These are phyloP conservation scores for Callyntrura guangdongensis DNA, from an alignment of 2,888 invertebrate species.

Conservation along the genomic window DNA sequence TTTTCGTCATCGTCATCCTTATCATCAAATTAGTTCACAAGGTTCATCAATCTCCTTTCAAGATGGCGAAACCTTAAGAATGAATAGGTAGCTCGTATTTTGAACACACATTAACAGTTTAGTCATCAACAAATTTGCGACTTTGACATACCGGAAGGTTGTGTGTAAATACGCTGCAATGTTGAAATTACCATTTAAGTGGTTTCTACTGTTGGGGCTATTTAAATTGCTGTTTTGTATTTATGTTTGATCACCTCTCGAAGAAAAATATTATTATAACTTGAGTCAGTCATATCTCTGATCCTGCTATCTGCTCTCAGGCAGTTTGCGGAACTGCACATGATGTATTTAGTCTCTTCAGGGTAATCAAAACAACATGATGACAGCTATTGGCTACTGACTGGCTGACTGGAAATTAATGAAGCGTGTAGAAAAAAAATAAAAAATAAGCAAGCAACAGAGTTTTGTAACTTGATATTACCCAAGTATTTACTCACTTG, in stretches of 20 bases:
- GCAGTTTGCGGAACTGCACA: not conserved
- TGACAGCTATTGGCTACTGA: conserved; percentile 13
- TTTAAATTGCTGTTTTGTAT: too few species aligned
- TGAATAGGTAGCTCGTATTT: not conserved
- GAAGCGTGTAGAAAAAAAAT: not conserved
- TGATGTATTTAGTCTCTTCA: not conserved
- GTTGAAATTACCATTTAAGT: not conserved
- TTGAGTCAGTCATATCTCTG: not conserved
- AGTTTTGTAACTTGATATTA: too few species aligned
- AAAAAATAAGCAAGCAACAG: not conserved
- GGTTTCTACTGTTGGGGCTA: too few species aligned
- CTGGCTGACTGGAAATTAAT: not conserved
- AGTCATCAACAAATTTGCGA: not conserved
- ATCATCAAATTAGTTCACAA: conserved; percentile 9
- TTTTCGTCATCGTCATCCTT: not conserved
- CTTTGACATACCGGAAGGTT: conserved; percentile 37
- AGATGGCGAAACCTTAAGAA: not conserved
- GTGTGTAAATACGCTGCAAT: not conserved
- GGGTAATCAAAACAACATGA: not conserved
- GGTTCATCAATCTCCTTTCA: not conserved
- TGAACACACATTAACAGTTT: not conserved
- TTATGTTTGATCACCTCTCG: not conserved
- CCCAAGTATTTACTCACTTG: too few species aligned
- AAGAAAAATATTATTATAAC: not conserved
- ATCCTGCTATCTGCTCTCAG: not conserved